These are phyloP conservation scores for Drosophila punjabiensis DNA, from an alignment of 1,140 invertebrate species.

Conservation along the genomic window DNA sequence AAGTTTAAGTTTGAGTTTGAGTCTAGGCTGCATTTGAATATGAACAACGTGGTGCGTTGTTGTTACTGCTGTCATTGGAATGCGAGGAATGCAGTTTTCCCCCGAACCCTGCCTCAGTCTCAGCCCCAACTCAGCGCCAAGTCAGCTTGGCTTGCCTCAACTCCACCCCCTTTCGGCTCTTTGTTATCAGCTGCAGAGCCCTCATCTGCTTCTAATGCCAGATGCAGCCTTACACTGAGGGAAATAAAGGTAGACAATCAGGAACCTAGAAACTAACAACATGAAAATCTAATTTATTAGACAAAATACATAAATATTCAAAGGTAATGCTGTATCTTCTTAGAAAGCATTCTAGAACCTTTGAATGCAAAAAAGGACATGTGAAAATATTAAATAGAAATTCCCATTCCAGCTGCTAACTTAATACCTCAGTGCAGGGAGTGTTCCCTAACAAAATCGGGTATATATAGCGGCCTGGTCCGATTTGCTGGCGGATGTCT, in stretches of 20 bases:
- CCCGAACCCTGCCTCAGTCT: constrained; percentile 3
- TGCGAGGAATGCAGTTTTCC: constrained; percentile 71
- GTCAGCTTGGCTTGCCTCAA: neutral
- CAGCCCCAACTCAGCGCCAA: constrained; percentile 2
- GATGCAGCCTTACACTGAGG: constrained; percentile 13
- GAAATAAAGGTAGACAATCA: neutral
- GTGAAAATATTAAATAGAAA: neutral
- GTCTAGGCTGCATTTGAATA: constrained; percentile 77
- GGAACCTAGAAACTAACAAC: neutral
- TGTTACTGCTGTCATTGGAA: constrained; percentile 56
- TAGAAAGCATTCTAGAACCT: neutral
- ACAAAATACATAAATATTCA: neutral
- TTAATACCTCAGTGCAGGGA: constrained; percentile 2
- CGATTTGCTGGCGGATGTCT: constrained; percentile 21
- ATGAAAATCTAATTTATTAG: neutral
- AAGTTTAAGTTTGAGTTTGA: constrained; percentile 30
- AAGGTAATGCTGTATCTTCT: neutral
- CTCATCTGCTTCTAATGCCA: constrained; percentile 38
- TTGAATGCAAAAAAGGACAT: neutral
- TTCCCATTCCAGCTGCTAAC: neutral
- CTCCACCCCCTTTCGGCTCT: constrained; percentile 33
- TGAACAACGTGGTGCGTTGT: constrained; percentile 66
- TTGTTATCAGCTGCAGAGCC: constrained; percentile 62
- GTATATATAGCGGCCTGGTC: constrained; percentile 14
- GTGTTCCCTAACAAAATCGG: constrained; percentile 27